Evolutionary conservation across 2,888 invertebrate species (phyloP).

Genomic region (Proisotoma minuta): DNA sequence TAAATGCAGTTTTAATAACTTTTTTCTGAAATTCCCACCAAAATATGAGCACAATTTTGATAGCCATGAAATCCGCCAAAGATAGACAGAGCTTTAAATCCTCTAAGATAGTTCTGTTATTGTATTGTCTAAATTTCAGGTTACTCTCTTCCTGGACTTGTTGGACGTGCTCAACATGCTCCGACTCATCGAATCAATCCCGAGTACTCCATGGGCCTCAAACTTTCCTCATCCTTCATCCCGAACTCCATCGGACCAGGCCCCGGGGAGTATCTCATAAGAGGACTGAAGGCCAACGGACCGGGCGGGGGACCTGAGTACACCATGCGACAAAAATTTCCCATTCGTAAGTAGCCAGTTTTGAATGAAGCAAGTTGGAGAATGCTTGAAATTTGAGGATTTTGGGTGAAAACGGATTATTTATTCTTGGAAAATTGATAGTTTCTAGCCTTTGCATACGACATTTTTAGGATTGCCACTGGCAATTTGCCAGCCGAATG

Average conservation of each 20-base stretch:
- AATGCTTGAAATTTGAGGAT: too few species aligned
- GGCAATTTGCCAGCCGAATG: too few species aligned
- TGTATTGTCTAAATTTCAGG: constrained; percentile 12
- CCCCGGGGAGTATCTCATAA: constrained; percentile 21
- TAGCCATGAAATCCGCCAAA: neutral
- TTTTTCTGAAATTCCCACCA: neutral
- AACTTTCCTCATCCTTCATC: constrained; percentile 14
- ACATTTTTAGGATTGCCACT: too few species aligned
- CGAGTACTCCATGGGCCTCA: constrained; percentile 32
- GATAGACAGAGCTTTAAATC: neutral
- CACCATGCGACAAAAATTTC: constrained; percentile 19
- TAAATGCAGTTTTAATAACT: neutral
- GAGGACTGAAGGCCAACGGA: constrained; percentile 29
- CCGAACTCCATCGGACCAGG: constrained; percentile 20
- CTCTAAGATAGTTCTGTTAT: neutral
- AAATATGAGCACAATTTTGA: too few species aligned
- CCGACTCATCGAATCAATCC: constrained; percentile 36
- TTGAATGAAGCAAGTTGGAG: too few species aligned
- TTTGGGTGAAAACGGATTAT: too few species aligned
- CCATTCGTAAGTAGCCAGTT: constrained; percentile 19
- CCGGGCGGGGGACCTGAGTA: constrained; percentile 23
- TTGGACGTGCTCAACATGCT: constrained; percentile 25
- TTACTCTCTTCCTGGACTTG: constrained; percentile 22
- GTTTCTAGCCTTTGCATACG: too few species aligned
- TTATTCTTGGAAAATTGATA: too few species aligned